Percentiles rank a stretch among this genome's conserved stretches.
These are phyloP conservation scores for Amphimallon solstitiale DNA, from an alignment of 2,888 invertebrate species.

Conservation along the genomic window DNA sequence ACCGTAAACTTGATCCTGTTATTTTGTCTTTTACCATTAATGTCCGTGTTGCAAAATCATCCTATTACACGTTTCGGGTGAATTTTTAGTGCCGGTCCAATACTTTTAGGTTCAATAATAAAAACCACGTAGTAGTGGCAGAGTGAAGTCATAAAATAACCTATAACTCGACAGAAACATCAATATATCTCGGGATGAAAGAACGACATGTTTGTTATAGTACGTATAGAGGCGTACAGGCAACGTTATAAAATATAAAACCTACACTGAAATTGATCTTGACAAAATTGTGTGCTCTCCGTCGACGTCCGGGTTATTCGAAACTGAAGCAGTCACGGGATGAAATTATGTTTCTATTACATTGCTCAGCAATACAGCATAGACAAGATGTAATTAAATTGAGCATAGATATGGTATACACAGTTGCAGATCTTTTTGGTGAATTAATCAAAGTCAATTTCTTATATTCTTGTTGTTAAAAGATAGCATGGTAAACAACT, in stretches of 20 bases:
- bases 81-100: conserved; percentile 17
- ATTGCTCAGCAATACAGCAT: too few species aligned
- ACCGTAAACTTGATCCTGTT: too few species aligned
- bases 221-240: conserved; percentile 4
- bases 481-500: too few species aligned
- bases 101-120: conserved; percentile 31
- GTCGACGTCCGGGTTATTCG: neutral
- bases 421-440: too few species aligned
- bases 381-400: too few species aligned
- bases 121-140: conserved; percentile 21
- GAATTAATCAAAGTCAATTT: too few species aligned
- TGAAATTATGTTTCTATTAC: neutral
- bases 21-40: neutral
- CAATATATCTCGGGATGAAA: conserved; percentile 30
- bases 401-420: too few species aligned
- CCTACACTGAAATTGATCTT: conserved; percentile 25
- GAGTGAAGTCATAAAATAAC: conserved; percentile 21
- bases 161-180: conserved; percentile 30
- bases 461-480: too few species aligned
- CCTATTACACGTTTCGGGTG: conserved; percentile 8
- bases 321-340: neutral
- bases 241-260: conserved; percentile 30
- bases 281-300: neutral
- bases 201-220: conserved; percentile 25
- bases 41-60: conserved; percentile 7